Conservation (phyloP, 2,113 vertebrate species). For the Rhodinocichla rosea region DNA sequence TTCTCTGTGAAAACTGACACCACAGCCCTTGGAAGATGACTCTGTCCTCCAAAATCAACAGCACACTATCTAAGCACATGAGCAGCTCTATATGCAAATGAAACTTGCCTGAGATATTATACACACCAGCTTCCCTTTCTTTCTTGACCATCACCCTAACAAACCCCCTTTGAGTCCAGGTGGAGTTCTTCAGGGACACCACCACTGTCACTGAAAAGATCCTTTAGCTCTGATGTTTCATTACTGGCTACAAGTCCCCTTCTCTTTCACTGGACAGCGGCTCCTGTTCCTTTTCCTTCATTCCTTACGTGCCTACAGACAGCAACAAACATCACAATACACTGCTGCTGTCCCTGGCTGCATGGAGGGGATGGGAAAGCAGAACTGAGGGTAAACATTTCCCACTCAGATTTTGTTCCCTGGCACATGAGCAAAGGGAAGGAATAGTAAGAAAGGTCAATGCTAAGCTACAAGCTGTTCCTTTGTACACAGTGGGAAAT, state of each 20-base stretch:
- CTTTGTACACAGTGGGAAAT: not conserved
- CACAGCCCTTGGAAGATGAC: not conserved
- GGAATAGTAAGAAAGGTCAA: not conserved
- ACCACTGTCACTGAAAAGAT: not conserved
- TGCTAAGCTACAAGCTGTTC: not conserved
- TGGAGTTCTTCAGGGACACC: not conserved
- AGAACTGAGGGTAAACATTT: not conserved
- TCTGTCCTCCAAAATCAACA: not conserved
- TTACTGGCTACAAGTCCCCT: not conserved
- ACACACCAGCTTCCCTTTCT: not conserved
- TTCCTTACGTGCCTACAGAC: rapidly evolving
- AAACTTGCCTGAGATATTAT: not conserved
- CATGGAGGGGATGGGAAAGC: not conserved
- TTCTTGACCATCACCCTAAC: not conserved
- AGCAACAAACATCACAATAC: not conserved
- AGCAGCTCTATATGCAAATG: not conserved
- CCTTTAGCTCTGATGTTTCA: rapidly evolving
- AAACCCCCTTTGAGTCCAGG: not conserved
- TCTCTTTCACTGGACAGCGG: not conserved
- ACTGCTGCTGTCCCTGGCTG: not conserved
- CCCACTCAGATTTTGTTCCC: not conserved
- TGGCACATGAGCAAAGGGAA: not conserved
- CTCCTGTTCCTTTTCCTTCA: not conserved
- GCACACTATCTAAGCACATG: not conserved
- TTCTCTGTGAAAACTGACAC: not conserved